Percentiles rank a stretch among this genome's conserved stretches.
These are phyloP conservation scores for Tupaia chinensis DNA, from an alignment of 2,113 vertebrate genomes.

Conservation along the genomic window DNA sequence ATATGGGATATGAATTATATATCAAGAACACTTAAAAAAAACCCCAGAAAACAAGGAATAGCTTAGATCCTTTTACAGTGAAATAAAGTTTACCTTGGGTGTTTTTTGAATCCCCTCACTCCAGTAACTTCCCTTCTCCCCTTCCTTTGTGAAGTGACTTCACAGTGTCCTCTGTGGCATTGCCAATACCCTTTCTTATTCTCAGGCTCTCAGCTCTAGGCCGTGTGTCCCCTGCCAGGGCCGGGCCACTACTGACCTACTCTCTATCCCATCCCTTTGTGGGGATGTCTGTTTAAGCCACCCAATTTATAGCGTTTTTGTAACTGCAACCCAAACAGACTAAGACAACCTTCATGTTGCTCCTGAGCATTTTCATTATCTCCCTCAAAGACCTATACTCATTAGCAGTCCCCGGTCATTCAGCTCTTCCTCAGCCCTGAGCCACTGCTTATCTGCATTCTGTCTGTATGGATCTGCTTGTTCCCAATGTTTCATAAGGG, in stretches of 20 bases:
- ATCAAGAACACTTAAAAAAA: no score
- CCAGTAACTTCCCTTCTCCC: no score
- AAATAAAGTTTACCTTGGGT: not conserved
- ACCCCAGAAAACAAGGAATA: no score
- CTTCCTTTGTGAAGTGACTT: not conserved
- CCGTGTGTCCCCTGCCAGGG: no score
- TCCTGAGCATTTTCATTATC: not conserved
- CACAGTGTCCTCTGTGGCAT: not conserved
- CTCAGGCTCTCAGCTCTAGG: no score
- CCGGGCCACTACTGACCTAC: not conserved
- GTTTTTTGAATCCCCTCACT: not conserved
- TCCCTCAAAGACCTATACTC: not conserved
- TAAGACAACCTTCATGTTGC: not conserved
- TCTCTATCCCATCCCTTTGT: not conserved
- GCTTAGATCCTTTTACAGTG: not conserved
- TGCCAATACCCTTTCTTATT: not conserved
- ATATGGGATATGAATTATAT: not conserved
- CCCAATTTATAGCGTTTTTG: no score
- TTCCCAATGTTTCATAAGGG: not conserved
- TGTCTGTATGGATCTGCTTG: not conserved
- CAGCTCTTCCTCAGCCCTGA: accelerated
- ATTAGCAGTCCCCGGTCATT: no score
- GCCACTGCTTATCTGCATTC: not conserved
- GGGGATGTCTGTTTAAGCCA: no score
- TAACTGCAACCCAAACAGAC: no score